Evolutionary conservation across 2,888 invertebrate genomes (phyloP), one percentile per base, ranked within the genome.

Genomic region (Meteorus colon): DNA sequence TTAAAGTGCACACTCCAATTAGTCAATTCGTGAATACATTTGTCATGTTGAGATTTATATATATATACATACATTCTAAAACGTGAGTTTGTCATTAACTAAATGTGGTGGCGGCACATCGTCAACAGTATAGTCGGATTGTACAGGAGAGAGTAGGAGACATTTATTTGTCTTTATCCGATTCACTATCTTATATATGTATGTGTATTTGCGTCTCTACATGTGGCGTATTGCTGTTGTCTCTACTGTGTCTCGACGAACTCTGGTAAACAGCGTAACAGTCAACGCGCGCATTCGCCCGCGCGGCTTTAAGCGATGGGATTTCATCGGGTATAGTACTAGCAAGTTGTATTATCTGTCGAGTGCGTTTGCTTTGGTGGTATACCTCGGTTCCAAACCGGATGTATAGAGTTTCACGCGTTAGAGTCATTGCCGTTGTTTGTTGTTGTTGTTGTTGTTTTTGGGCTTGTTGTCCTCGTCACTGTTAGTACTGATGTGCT

Each of bases 221-320:
- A 34, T 63, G 63, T 14, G 4, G 63, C 41, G 65, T 41, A 34
- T 63, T 19, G 41, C 37, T 63, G 62, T 27, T 69, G 29, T 31
- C 31, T 31, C 31, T 45, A 51, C 65, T 70, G 41, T 70, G 65
- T 70, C 75, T 71, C 45, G 14, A 73, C 70, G 59, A 75, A 75
- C 75, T 75, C 65, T 19, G 70, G 75, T 72, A 71, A 75, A 75
- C 75, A 75, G 71, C 75, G 62, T 68, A 74, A 74, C 74, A 51
- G 71, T 63, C 65, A 59, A 66, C 69, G 70, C 37, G 55, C 55
- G 55, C 19, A 55, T 55, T 55, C 19, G 19, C 55, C 19, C 55
- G 29, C 59, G 74, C 60, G 29, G 55, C 48, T 34, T 45, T 37
- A 51, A 75, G 63, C 48, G 29, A 34, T 63, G 66, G 75, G 71